These are phyloP conservation scores for Anaspis maculata DNA, from an alignment of 2,888 invertebrate species.

Conservation along the genomic window DNA sequence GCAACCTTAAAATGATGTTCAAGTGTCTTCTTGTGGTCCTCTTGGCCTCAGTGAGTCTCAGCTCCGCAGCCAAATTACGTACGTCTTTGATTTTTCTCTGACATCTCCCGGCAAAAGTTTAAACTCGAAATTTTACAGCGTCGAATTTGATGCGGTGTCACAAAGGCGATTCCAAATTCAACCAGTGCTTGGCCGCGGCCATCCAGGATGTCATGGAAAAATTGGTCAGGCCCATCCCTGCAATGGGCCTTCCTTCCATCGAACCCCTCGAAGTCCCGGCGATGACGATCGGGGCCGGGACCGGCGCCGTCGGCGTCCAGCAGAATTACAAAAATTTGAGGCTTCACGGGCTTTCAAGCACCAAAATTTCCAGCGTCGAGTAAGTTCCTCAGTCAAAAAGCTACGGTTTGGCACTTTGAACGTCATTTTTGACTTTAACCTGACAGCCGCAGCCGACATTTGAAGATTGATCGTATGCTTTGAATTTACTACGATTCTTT, in stretches of 20 bases:
- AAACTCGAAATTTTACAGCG: constrained; percentile 3
- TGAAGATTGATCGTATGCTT: constrained; percentile 1
- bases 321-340: constrained; percentile 5
- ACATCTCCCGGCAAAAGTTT: too few species aligned
- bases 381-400: constrained; percentile 1
- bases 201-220: constrained; percentile 2
- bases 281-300: not conserved
- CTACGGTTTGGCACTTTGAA: too few species aligned
- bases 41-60: too few species aligned
- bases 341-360: not conserved
- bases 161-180: not conserved
- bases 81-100: too few species aligned
- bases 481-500: not conserved
- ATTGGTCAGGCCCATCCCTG: constrained; percentile 1
- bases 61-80: too few species aligned
- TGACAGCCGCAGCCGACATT: too few species aligned
- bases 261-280: constrained; percentile 2
- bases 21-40: too few species aligned
- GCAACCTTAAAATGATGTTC: too few species aligned
- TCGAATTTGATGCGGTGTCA: constrained; percentile 4
- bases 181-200: constrained; percentile 1
- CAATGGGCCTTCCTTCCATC: not conserved
- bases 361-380: not conserved
- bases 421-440: too few species aligned
- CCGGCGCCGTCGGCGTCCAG: constrained; percentile 1